Evolutionary conservation across 2,113 vertebrate genomes (phyloP), one percentile per base, ranked within the genome.

Genomic region (Equus przewalskii): DNA sequence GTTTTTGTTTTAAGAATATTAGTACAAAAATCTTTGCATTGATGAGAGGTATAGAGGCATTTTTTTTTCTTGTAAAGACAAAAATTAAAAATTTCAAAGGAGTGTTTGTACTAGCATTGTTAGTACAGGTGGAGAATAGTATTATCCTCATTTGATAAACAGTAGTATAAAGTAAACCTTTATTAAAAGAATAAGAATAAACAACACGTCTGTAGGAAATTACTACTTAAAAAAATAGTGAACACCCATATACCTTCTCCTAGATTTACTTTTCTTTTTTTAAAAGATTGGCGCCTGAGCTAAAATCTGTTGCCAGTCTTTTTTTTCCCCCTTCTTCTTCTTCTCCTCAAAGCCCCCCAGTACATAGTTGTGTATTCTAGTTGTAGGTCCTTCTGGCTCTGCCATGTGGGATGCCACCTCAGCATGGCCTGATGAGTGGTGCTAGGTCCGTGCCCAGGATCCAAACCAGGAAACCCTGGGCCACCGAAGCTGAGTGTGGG

Each of bases 181-280:
- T 54, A 87, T 87, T 76, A 46, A 84, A 94, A 73, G 44, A 49
- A 84, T 89, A 89, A 83, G 49, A 78, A 62, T 73, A 49, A 82
- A 65, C 46, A 88, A 72, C 15, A 41, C 28, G 49, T 78, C 69
- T 84, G 16, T 83, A 60, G 21, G 41, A 76, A 83, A 83, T 84
- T 84, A 60, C 41, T 58, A 65, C 15, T 54, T 92, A 24, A 72
- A 89, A 83, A 69, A 87, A 51, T 41, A 81, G 36, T 73, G 41
- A 73, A 81, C 5, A 75, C 19, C 41, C 3, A 1, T 67, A 16
- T 89, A 24, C 54, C 26, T 65, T 95, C 26, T 92, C 36, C 33
- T 89, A 28, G 62, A 78, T 58, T 69, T 83, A 69, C 7, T 89
- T 69, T 83, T 60, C 7, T 89, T 44, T 76, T 76, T 22, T 78